A percentile compares a stretch with the other conserved stretches of the same genome.
Evolutionary conservation across 2,113 vertebrate species (phyloP).

Genomic region (Anarhynchus alexandrinus): DNA sequence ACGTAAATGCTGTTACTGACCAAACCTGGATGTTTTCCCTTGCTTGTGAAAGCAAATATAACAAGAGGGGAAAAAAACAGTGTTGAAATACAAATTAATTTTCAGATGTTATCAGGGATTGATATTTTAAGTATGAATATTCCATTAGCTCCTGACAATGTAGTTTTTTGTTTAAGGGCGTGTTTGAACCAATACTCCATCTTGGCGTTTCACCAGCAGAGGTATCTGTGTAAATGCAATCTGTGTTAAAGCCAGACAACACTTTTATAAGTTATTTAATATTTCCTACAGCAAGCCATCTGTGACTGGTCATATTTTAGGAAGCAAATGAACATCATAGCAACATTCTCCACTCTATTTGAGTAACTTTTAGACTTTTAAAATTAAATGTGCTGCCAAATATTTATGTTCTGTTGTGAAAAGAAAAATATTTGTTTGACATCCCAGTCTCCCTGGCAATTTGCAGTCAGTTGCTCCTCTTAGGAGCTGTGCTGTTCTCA

Average conservation of each 20-base stretch:
- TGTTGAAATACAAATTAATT: constrained; percentile 30
- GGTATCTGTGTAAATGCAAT: constrained; percentile 51
- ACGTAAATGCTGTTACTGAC: background rate
- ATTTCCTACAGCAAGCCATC: constrained; percentile 62
- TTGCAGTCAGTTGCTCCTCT: background rate
- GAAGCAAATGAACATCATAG: constrained; percentile 30
- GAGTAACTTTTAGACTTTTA: constrained; percentile 43
- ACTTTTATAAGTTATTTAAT: constrained; percentile 46
- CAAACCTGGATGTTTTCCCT: background rate
- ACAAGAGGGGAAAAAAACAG: background rate
- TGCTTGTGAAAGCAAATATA: background rate
- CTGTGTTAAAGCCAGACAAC: constrained; percentile 52
- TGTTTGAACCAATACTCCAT: constrained; percentile 24
- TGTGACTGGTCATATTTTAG: constrained; percentile 68
- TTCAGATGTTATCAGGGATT: constrained; percentile 13
- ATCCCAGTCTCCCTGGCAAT: constrained; percentile 13
- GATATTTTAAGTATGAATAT: constrained; percentile 33
- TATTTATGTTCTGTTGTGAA: constrained; percentile 63
- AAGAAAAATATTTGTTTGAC: constrained; percentile 65
- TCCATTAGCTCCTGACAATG: constrained; percentile 11
- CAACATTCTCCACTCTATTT: background rate
- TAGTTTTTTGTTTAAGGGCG: constrained; percentile 28
- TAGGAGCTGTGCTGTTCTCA: background rate
- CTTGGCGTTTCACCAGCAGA: constrained; percentile 24
- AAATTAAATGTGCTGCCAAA: constrained; percentile 57